A percentile compares a stretch with the other conserved stretches of the same genome.
phyloP scores from a whole-genome alignment of 2,113 vertebrate species.

The Lamprologus callipterus region DNA sequence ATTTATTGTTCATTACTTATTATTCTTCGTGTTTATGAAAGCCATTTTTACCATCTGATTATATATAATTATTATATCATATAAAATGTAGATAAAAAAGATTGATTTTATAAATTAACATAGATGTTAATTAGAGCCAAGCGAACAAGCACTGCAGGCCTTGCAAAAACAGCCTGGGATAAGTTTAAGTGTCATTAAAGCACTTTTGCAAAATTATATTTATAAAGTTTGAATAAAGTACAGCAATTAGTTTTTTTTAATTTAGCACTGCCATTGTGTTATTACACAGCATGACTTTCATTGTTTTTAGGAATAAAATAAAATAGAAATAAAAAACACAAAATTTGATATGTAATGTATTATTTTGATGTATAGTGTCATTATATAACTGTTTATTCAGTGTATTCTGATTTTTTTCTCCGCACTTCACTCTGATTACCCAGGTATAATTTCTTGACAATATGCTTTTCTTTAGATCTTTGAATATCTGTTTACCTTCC shows the following conservation, averaged over 20 bases:
- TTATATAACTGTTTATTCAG: accelerated
- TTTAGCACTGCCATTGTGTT: background rate
- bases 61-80: background rate
- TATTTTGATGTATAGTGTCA: background rate
- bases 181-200: background rate
- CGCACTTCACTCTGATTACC: background rate
- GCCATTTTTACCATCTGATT: background rate
- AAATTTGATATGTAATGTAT: accelerated
- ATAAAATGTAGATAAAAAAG: background rate
- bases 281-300: background rate
- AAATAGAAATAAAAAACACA: background rate
- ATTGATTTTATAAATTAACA: background rate
- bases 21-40: background rate
- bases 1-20: background rate
- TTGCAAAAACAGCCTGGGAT: background rate
- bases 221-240: background rate
- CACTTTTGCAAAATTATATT: background rate
- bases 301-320: background rate
- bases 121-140: too few relatives aligned
- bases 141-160: accelerated
- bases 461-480: background rate
- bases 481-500: background rate
- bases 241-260: background rate
- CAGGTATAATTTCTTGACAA: background rate
- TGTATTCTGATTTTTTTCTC: background rate